A percentile compares a stretch with the other conserved stretches of the same genome.
phyloP scores from a whole-genome alignment of 2,797 vertebrate species.

The Chaenodraco wilsoni region DNA sequence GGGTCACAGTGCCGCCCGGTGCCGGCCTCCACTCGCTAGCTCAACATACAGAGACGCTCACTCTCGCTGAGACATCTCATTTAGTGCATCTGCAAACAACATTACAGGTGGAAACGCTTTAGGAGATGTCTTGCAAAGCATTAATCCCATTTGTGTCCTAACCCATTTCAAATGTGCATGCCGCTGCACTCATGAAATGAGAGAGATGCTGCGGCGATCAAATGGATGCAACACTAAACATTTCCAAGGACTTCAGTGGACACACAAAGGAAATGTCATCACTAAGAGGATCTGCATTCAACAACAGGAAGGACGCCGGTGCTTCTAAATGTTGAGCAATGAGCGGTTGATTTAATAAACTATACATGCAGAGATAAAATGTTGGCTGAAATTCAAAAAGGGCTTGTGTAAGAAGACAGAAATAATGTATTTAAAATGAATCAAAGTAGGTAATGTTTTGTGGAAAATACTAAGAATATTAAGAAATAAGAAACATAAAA shows the following conservation, averaged over 20 bases:
- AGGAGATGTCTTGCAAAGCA: slow-evolving; percentile 76
- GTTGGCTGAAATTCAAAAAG: slow-evolving; percentile 26
- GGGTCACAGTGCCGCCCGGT: slow-evolving; percentile 65
- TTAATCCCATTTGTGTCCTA: slow-evolving; percentile 82
- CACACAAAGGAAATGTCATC: slow-evolving; percentile 74
- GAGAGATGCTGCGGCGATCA: slow-evolving; percentile 57
- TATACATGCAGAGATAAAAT: slow-evolving; percentile 30
- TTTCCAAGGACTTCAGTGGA: slow-evolving; percentile 70
- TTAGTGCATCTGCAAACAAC: slow-evolving; percentile 79
- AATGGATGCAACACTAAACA: slow-evolving; percentile 67
- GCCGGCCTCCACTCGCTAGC: slow-evolving; percentile 57
- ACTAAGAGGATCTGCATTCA: slow-evolving; percentile 61
- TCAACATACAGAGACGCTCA: slow-evolving; percentile 56
- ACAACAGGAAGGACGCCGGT: slow-evolving; percentile 19
- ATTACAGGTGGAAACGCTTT: slow-evolving; percentile 81
- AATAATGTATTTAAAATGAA: not conserved
- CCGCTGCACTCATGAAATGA: slow-evolving; percentile 78
- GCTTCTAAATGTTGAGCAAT: slow-evolving; percentile 38
- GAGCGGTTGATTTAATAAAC: slow-evolving; percentile 57
- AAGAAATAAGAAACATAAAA: not conserved
- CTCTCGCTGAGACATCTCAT: slow-evolving; percentile 74
- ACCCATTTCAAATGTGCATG: slow-evolving; percentile 75
- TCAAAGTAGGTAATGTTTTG: not conserved
- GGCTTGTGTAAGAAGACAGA: slow-evolving; percentile 15
- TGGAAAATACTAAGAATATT: not conserved